Evolutionary conservation across 2,888 invertebrate genomes (phyloP), one percentile per base, ranked within the genome.

Genomic region (Morpho deidamia): DNA sequence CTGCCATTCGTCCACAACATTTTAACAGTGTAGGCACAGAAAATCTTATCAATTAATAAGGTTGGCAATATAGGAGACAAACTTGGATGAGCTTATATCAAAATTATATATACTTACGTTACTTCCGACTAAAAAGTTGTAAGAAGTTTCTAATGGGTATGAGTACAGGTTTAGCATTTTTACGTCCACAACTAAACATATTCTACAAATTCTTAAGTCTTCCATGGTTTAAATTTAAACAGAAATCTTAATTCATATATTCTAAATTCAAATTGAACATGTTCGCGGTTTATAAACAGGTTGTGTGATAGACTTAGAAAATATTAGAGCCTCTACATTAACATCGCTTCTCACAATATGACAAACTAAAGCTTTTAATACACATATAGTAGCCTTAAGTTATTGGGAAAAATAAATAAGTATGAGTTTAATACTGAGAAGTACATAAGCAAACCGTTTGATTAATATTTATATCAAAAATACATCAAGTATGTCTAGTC

Each of bases 281-380:
- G 64, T 78, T 81, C 74, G 77, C 78, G 77, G 72, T 60, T 62
- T 51, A 63, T 52, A 57, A 51, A 60, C 54, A 50, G 39, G 42
- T 46, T 43, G 47, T 38, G 53, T 51, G 66, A 76, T 80, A 77
- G 80, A 83, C 71, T 70, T 84, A 84, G 70, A 81, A 84, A 83
- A 76, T 78, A 73, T 71, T 84, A 85, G 84, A 85, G 75, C 74
- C 79, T 69, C 81, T 78, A 56, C 49, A 46, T 35, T 9, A 40
- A 12, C 11, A 40, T 45, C 9, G 8, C 9, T 38, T 39, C 33
- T 34, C 4, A 54, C 56, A 50, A 49, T 33, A 40, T 40, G 14
- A 39, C 35, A 51, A 43, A 40, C 32, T 12, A n/a, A 7, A 43
- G 8, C 33, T 48, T 44, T 40, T 11, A 46, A 32, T 12, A 2